These are phyloP conservation scores for Corynorhinus townsendii DNA, from an alignment of 2,113 vertebrate species.

Conservation along the genomic window DNA sequence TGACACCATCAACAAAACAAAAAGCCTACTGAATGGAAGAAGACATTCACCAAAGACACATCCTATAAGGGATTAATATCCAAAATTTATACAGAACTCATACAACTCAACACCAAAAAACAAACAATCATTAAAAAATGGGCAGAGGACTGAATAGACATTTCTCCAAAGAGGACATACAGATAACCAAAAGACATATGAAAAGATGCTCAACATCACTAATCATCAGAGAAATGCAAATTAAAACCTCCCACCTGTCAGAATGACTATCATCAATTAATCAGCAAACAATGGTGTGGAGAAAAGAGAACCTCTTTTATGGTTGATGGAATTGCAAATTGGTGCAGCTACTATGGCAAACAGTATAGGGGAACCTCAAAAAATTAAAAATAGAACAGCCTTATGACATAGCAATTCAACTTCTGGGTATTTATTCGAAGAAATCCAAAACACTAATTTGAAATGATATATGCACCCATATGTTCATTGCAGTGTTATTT, in stretches of 20 bases:
- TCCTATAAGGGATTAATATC: background rate
- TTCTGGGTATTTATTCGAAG: background rate
- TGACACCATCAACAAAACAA: background rate
- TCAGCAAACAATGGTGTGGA: background rate
- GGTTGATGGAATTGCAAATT: background rate
- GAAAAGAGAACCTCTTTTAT: background rate
- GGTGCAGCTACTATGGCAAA: background rate
- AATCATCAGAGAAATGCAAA: background rate
- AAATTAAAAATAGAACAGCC: background rate
- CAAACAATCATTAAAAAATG: background rate
- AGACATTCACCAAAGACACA: background rate
- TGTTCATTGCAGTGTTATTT: background rate
- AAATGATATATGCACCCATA: background rate
- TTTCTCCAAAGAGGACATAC: background rate
- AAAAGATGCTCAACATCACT: background rate
- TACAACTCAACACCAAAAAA: background rate
- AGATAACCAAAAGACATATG: background rate
- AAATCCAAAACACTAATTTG: background rate
- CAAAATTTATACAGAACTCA: background rate
- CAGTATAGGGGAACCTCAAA: background rate
- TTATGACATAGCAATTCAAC: background rate
- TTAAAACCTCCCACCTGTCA: background rate
- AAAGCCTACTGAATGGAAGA: background rate
- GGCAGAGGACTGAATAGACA: background rate
- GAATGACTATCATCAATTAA: background rate